phyloP scores from a whole-genome alignment of 2,113 vertebrate genomes.

The Alligator mississippiensis region DNA sequence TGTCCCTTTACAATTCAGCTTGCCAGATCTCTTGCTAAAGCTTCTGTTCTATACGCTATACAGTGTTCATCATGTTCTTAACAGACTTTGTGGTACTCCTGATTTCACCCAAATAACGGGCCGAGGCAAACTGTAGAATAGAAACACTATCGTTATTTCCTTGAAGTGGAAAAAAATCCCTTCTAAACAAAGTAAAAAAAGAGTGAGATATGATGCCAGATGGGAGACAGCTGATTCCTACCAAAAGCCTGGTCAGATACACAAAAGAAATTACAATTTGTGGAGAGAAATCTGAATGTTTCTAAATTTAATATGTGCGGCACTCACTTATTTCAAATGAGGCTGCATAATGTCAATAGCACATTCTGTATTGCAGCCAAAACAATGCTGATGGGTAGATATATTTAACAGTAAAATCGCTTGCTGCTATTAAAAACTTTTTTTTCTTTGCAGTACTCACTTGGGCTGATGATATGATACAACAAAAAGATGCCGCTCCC shows the following conservation, averaged over 20 bases:
- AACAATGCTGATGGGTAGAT: background rate
- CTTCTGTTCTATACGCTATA: background rate
- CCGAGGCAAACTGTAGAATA: rapidly evolving
- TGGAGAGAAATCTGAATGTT: background rate
- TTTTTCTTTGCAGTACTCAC: constrained; percentile 55
- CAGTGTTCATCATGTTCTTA: background rate
- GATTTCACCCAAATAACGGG: background rate
- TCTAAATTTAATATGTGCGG: background rate
- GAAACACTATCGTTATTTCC: background rate
- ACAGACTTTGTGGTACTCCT: background rate
- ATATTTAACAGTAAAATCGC: background rate
- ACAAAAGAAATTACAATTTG: rapidly evolving
- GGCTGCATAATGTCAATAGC: background rate
- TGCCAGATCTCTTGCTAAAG: background rate
- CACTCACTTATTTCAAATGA: background rate
- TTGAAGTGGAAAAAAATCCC: background rate
- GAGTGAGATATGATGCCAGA: background rate
- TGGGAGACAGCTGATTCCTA: background rate
- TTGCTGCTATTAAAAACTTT: background rate
- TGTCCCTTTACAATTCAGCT: background rate
- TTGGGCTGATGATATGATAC: background rate
- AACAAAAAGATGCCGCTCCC: background rate
- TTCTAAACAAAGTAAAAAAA: background rate
- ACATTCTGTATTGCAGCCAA: background rate
- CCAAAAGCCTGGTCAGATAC: background rate